Evolutionary conservation across 2,888 invertebrate genomes (phyloP), one percentile per base, ranked within the genome.

Genomic region (Dromius quadrimaculatus): DNA sequence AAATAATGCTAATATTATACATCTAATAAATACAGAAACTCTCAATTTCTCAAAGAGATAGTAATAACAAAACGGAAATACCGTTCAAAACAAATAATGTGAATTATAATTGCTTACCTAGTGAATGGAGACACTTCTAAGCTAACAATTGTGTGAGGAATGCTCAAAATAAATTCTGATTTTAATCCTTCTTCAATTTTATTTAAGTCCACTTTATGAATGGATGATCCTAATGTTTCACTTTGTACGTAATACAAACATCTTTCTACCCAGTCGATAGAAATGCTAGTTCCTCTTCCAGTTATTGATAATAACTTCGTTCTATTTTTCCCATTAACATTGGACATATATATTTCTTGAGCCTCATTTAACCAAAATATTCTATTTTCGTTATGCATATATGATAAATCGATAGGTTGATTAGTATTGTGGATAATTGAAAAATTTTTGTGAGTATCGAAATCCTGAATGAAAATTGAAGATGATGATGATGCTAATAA

Each of bases 231-330:
- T 68, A 75, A 76, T 38, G 76, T 77, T 71, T 77, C 79, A n/a
- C 83, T 80, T 81, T 94, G 94, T 0, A 91, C 87, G 89, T 94
- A 95, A 80, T 93, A 97, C 3, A 97, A 83, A 47, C 90, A 89
- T 57, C 95, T 86, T 57, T 92, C 89, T 43, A 97, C 87, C 97
- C 97, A 97, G 82, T 97, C 96, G 0, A 94, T 85, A 1, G 92
- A 89, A 20, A 97, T 82, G 71, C 92, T 89, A 6, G 87, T 80
- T 0, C 87, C 87, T 23, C 86, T 86, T n/a, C 85, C 85, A 28
- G 86, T 84, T 70, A 90, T 79, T 8, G 86, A 83, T 0, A 86
- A 81, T 32, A 90, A 83, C 78, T 88, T 88, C 0, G 83, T 83
- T 1, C 83, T 81, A 74, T 83, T 87, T 73, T 83, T 83, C 9